Conservation (phyloP, 2,888 invertebrate genomes). For the Serrognathus titanus region DNA sequence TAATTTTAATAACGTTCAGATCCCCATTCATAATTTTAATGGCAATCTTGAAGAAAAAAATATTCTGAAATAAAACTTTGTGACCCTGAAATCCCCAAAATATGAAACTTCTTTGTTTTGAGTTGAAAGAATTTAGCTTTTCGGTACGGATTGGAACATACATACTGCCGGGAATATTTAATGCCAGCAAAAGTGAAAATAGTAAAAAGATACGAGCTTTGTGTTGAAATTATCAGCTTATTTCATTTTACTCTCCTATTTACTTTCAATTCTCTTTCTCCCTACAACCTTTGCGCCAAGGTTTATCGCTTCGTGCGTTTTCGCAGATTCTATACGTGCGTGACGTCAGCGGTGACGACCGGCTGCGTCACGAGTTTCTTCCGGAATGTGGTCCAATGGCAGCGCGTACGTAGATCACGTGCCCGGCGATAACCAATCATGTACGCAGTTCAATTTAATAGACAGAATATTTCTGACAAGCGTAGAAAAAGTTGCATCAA, state of each 20-base stretch:
- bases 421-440: conserved; percentile 48
- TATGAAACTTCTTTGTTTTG: conserved; percentile 14
- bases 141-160: too few relatives aligned
- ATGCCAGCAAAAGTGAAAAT: too few relatives aligned
- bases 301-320: conserved; percentile 4
- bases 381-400: conserved; percentile 48
- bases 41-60: too few relatives aligned
- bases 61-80: conserved; percentile 10
- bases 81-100: conserved; percentile 15
- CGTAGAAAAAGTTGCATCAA: conserved; percentile 92
- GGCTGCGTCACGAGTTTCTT: conserved; percentile 49
- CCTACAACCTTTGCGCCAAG: conserved; percentile 8
- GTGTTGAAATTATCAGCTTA: background rate
- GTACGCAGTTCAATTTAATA: conserved; percentile 46
- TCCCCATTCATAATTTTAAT: too few relatives aligned
- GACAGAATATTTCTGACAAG: conserved; percentile 79
- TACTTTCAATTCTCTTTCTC: conserved; percentile 10
- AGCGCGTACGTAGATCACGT: conserved; percentile 47
- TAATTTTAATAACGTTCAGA: too few relatives aligned
- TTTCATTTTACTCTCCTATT: conserved; percentile 10
- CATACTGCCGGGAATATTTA: too few relatives aligned
- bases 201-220: too few relatives aligned
- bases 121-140: too few relatives aligned
- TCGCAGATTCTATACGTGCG: conserved; percentile 18
- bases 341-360: conserved; percentile 47